Conservation (phyloP, 2,888 invertebrate genomes). For the Seira ritae region DNA sequence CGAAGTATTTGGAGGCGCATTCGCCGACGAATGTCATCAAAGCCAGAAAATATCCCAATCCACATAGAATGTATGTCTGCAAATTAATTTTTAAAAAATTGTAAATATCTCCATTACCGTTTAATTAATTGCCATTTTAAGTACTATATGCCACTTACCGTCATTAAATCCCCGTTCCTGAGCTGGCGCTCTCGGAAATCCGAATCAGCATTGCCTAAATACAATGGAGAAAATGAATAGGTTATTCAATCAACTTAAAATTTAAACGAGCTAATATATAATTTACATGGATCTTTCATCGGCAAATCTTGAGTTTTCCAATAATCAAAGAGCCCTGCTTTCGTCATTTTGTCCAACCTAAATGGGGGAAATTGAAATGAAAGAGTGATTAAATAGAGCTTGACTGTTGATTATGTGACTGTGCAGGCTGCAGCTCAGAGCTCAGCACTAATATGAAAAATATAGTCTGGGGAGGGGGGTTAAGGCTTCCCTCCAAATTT, state of each 20-base stretch:
- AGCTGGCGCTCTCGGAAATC: constrained; percentile 88
- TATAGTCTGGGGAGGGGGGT: neutral
- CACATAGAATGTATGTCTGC: constrained; percentile 88
- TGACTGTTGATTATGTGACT: neutral
- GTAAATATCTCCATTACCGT: too few species aligned
- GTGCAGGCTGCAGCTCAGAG: neutral
- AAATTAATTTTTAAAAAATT: too few species aligned
- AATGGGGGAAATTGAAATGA: constrained; percentile 10
- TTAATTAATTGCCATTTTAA: too few species aligned
- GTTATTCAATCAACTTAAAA: too few species aligned
- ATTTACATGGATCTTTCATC: constrained; percentile 86
- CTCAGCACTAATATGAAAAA: too few species aligned
- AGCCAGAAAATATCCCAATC: constrained; percentile 82
- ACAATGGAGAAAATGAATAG: too few species aligned
- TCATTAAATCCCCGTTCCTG: constrained; percentile 84
- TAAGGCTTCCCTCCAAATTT: constrained; percentile 11
- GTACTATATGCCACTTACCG: too few species aligned
- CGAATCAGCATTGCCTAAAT: constrained; percentile 86
- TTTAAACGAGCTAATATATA: too few species aligned
- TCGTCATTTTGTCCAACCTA: constrained; percentile 78
- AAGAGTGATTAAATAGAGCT: constrained; percentile 14
- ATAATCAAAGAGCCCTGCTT: constrained; percentile 85
- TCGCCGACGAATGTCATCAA: constrained; percentile 82
- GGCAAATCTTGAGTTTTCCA: constrained; percentile 82
- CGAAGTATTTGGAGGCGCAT: constrained; percentile 75